phyloP scores from a whole-genome alignment of 2,797 vertebrate genomes.

The Platalea minor region DNA sequence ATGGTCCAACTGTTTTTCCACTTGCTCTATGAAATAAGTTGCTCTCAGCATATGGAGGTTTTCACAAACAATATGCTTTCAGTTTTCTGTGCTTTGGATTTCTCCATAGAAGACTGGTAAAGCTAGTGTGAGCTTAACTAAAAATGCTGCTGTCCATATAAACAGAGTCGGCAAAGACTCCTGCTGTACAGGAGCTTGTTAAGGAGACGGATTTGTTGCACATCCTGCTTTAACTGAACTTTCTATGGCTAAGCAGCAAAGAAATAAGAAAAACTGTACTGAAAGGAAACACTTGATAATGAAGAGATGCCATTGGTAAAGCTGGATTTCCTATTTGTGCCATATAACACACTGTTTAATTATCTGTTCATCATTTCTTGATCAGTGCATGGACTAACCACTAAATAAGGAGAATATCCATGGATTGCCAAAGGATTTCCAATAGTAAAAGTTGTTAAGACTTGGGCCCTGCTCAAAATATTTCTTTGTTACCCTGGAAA shows the following conservation, averaged over 20 bases:
- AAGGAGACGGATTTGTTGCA: not conserved
- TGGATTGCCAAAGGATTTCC: not conserved
- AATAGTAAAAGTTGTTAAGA: not conserved
- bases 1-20: slow-evolving; percentile 43
- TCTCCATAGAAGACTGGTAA: not conserved
- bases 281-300: not conserved
- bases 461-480: not conserved
- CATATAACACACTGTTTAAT: not conserved
- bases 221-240: not conserved
- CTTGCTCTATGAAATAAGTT: slow-evolving; percentile 27
- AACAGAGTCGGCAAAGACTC: not conserved
- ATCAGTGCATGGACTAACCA: not conserved
- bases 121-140: not conserved
- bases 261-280: not conserved
- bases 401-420: not conserved
- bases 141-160: not conserved
- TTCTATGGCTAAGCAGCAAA: not conserved
- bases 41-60: slow-evolving; percentile 23
- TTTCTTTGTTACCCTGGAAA: not conserved
- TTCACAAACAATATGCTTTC: slow-evolving; percentile 47
- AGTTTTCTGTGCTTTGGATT: not conserved
- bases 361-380: not conserved
- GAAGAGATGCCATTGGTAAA: not conserved
- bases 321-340: not conserved
- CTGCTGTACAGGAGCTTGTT: not conserved